Percentiles rank a stretch among this genome's conserved stretches.
These are phyloP conservation scores for Phataginus tricuspis DNA, from an alignment of 2,797 vertebrate species.

Conservation along the genomic window DNA sequence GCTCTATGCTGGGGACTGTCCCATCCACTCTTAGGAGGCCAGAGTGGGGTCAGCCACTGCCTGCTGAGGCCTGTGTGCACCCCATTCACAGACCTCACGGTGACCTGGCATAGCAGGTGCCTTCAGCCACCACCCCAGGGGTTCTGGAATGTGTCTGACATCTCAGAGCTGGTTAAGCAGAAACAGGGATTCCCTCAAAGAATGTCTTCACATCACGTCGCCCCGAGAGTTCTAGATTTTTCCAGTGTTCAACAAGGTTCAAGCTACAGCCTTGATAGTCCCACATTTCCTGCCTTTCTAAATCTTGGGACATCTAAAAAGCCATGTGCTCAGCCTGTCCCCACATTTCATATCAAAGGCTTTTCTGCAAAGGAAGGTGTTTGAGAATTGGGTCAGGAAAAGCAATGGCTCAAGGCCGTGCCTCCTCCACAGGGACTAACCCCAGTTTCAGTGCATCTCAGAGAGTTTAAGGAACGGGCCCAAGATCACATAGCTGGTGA, in stretches of 20 bases:
- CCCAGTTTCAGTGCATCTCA: background rate
- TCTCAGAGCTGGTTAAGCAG: too few relatives aligned
- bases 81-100: background rate
- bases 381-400: background rate
- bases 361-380: background rate
- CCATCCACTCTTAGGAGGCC: background rate
- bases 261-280: background rate
- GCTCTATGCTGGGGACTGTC: background rate
- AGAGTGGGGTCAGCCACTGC: fast-evolving
- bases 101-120: background rate
- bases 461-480: background rate
- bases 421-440: background rate
- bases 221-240: background rate
- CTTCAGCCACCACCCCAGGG: background rate
- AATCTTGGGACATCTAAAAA: background rate
- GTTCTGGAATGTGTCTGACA: fast-evolving
- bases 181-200: background rate
- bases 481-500: background rate
- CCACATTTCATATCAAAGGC: background rate
- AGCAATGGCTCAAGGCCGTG: background rate
- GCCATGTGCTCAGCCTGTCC: background rate
- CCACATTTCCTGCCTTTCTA: background rate
- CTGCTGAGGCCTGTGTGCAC: fast-evolving
- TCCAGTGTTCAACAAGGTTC: fast-evolving
- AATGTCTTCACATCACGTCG: fast-evolving